phyloP scores from a whole-genome alignment of 1,140 invertebrate species.

The Pemphigus obesinymphae region DNA sequence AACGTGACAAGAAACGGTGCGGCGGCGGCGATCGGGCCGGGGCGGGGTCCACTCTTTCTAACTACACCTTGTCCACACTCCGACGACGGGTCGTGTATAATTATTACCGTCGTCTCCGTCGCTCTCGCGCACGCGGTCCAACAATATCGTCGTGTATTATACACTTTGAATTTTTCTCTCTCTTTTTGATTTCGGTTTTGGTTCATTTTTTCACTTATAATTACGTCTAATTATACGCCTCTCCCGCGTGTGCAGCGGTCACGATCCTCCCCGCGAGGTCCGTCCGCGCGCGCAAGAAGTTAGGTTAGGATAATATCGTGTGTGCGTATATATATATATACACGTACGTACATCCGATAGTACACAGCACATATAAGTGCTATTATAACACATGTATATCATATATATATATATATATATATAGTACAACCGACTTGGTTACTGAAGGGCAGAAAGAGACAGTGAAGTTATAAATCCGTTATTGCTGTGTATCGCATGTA shows the following conservation, averaged over 20 bases:
- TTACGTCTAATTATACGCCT: conserved; percentile 38
- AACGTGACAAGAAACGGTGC: conserved; percentile 37
- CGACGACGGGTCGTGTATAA: conserved; percentile 18
- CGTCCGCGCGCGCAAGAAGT: no score
- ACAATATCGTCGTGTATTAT: neutral
- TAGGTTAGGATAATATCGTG: no score
- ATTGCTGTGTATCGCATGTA: no score
- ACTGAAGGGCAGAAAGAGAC: no score
- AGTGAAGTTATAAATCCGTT: no score
- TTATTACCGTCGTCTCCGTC: conserved; percentile 3
- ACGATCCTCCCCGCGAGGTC: conserved; percentile 14
- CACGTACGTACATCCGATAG: no score
- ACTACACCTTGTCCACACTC: conserved; percentile 34
- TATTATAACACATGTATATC: no score
- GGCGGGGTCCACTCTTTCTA: conserved; percentile 11
- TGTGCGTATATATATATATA: no score
- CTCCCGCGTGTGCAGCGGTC: conserved; percentile 16
- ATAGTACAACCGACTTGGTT: no score
- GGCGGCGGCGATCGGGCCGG: neutral
- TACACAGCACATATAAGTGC: no score
- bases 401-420: no score
- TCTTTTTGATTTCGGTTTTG: neutral
- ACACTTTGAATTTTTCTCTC: conserved; percentile 14
- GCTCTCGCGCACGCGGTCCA: neutral
- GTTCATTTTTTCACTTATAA: conserved; percentile 19